Evolutionary conservation across 2,113 vertebrate species (phyloP).

Genomic region (Lipophrys pholis): DNA sequence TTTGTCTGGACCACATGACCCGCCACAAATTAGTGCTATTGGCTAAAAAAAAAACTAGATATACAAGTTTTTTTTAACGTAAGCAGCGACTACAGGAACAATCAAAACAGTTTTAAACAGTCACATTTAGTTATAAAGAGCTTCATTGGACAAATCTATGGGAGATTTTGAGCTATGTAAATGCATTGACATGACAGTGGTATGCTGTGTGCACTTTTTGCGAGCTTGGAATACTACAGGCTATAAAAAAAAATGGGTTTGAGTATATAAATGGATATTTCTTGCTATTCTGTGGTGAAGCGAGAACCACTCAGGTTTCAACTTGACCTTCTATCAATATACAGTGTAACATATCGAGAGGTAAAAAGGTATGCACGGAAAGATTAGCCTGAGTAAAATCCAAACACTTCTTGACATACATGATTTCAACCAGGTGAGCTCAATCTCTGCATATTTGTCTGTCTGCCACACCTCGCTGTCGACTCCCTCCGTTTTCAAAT

Average conservation of each 20-base stretch:
- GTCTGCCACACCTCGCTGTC: constrained; percentile 45
- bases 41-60: constrained; percentile 20
- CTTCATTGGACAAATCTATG: not conserved
- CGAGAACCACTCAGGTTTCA: not conserved
- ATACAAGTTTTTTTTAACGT: constrained; percentile 1
- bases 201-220: not conserved
- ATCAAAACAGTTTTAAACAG: not conserved
- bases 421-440: constrained; percentile 53
- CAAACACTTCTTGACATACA: constrained; percentile 48
- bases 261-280: not conserved
- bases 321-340: not conserved
- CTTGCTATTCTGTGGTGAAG: not conserved
- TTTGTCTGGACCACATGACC: constrained; percentile 69
- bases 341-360: constrained; percentile 16
- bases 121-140: not conserved
- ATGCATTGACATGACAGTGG: not conserved
- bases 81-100: not conserved
- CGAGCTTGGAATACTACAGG: not conserved
- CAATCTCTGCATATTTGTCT: constrained; percentile 58
- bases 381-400: constrained; percentile 55
- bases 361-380: constrained; percentile 38
- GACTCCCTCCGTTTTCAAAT: constrained; percentile 30
- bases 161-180: not conserved
- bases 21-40: constrained; percentile 35
- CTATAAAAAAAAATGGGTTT: too few relatives aligned